These are phyloP conservation scores for Cladorhizidae sp. DNA, from an alignment of 37 sponge, comb jelly and placozoan genomes.

Conservation along the genomic window DNA sequence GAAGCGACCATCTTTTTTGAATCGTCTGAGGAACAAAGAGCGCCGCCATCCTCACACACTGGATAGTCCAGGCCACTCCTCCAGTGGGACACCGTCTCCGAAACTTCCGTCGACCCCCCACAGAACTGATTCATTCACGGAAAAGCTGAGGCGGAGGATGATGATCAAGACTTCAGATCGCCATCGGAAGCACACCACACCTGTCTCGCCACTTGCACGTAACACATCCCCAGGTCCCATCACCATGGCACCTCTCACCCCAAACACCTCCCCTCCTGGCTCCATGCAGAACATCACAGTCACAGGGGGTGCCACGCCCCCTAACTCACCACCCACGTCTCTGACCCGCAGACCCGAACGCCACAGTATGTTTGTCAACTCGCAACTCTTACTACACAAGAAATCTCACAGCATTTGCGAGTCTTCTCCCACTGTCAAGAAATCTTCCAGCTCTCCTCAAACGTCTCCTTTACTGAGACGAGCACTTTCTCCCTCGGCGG, in stretches of 20 bases:
- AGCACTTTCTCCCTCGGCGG: slow-evolving; percentile 63
- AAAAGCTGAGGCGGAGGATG: slow-evolving; percentile 14
- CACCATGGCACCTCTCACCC: slow-evolving; percentile 31
- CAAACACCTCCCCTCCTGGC: slow-evolving; percentile 72
- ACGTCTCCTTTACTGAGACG: slow-evolving; percentile 70
- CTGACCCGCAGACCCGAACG: slow-evolving; percentile 37
- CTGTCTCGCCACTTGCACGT: slow-evolving; percentile 79
- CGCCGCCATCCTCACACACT: slow-evolving; percentile 6
- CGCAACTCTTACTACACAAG: slow-evolving; percentile 40
- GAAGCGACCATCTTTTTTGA: slow-evolving; percentile 59
- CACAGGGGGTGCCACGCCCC: slow-evolving; percentile 31
- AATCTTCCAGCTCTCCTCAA: slow-evolving; percentile 33
- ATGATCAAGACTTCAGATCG: slow-evolving; percentile 7
- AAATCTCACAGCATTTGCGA: slow-evolving; percentile 49
- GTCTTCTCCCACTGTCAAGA: slow-evolving; percentile 13
- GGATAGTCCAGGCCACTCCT: slow-evolving; percentile 61
- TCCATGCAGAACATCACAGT: slow-evolving; percentile 51
- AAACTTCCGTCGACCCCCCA: slow-evolving; percentile 66
- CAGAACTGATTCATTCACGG: slow-evolving; percentile 64
- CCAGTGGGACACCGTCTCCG: slow-evolving; percentile 60
- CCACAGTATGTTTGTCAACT: slow-evolving; percentile 60
- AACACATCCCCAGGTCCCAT: slow-evolving; percentile 62
- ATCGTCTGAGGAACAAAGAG: slow-evolving; percentile 29
- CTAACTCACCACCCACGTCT: slow-evolving; percentile 50
- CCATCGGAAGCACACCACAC: slow-evolving; percentile 33